These are phyloP conservation scores for Macrophya annulata DNA, from an alignment of 2,888 invertebrate genomes.

Conservation along the genomic window DNA sequence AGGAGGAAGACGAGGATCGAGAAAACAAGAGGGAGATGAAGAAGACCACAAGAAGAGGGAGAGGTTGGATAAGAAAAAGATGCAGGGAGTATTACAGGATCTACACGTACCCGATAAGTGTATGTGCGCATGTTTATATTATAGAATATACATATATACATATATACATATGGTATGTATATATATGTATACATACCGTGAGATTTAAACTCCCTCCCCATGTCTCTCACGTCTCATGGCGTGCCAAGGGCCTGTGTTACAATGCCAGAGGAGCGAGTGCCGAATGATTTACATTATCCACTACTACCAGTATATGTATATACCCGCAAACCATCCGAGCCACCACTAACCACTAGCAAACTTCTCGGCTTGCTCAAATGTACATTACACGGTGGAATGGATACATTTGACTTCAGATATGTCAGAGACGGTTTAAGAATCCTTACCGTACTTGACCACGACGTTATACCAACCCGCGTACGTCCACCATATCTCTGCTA, in stretches of 20 bases:
- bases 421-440: conserved; percentile 43
- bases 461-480: not conserved
- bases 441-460: conserved; percentile 1
- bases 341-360: conserved; percentile 46
- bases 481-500: not conserved
- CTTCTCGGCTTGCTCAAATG: conserved; percentile 41
- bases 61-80: conserved; percentile 49
- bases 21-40: conserved; percentile 35
- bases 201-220: conserved; percentile 48
- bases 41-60: conserved; percentile 43
- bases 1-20: conserved; percentile 51
- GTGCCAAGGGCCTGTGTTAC: conserved; percentile 65
- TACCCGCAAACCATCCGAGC: conserved; percentile 44
- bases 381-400: conserved; percentile 46
- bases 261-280: conserved; percentile 68
- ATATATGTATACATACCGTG: conserved; percentile 43
- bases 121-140: conserved; percentile 56
- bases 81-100: conserved; percentile 52
- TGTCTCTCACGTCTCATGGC: conserved; percentile 57
- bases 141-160: conserved; percentile 44
- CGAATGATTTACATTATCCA: conserved; percentile 74
- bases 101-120: conserved; percentile 45
- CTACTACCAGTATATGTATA: conserved; percentile 54
- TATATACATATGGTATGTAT: conserved; percentile 36
- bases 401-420: conserved; percentile 49